These are phyloP conservation scores for Thamnophis elegans DNA, from an alignment of 2,797 vertebrate species.

Conservation along the genomic window DNA sequence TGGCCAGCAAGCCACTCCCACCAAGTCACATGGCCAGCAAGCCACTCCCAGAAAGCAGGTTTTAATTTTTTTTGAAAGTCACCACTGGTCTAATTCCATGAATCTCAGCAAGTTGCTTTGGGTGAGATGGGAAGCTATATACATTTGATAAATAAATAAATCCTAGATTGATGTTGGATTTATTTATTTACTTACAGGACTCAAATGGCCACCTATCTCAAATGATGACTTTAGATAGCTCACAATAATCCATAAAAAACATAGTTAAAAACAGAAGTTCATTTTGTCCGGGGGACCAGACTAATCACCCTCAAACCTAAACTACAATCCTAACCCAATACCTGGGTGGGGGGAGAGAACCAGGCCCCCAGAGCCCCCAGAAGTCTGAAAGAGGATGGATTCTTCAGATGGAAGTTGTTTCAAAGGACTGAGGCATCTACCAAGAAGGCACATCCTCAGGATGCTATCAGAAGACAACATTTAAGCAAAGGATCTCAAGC, in stretches of 20 bases:
- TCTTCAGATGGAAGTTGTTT: not conserved
- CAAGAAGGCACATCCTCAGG: not conserved
- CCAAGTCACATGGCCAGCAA: too few relatives aligned
- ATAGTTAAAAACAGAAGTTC: not conserved
- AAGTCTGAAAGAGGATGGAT: not conserved
- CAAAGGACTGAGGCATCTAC: not conserved
- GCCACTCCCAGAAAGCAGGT: too few relatives aligned
- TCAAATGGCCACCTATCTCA: not conserved
- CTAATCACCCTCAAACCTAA: too few relatives aligned
- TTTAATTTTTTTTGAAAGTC: too few relatives aligned
- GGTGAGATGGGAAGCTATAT: not conserved
- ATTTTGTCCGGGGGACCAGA: too few relatives aligned
- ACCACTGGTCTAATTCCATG: not conserved
- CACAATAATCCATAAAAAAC: not conserved
- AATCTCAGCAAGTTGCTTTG: not conserved
- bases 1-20: too few relatives aligned
- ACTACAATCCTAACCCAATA: not conserved
- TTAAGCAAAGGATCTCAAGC: not conserved
- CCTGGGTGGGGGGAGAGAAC: too few relatives aligned
- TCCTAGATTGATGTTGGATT: too few relatives aligned
- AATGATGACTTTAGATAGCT: not conserved
- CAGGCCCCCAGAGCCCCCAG: not conserved
- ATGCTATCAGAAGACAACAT: not conserved
- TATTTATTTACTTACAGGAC: not conserved
- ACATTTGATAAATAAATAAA: not conserved